Evolutionary conservation across 1,140 invertebrate genomes (phyloP).

Genomic region (Drosophila pallidifrons): DNA sequence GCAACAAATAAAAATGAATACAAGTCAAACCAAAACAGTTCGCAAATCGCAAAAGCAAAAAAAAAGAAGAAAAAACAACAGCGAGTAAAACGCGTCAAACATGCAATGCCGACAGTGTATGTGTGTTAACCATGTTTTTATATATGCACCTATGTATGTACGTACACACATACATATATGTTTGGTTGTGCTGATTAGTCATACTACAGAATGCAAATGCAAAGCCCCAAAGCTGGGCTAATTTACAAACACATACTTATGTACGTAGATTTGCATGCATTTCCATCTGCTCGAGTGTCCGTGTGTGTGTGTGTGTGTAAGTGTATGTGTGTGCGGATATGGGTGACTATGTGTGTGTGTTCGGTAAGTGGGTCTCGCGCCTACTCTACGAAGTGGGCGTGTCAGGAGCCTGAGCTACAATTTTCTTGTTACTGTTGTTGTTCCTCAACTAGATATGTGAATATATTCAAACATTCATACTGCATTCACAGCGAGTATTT

Average conservation of each 20-base stretch:
- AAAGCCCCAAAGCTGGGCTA: slow-evolving; percentile 67
- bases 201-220: slow-evolving; percentile 71
- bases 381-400: slow-evolving; percentile 28
- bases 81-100: slow-evolving; percentile 47
- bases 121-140: slow-evolving; percentile 17
- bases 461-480: background rate
- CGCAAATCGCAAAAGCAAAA: slow-evolving; percentile 29
- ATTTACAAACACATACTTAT: slow-evolving; percentile 55
- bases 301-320: slow-evolving; percentile 48
- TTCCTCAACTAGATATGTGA: slow-evolving; percentile 9
- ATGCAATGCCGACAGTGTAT: slow-evolving; percentile 43
- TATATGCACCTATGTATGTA: slow-evolving; percentile 17
- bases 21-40: slow-evolving; percentile 31
- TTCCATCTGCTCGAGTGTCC: background rate
- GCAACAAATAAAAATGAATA: slow-evolving; percentile 21
- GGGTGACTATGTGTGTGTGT: slow-evolving; percentile 21
- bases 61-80: slow-evolving; percentile 18
- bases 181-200: slow-evolving; percentile 66
- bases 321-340: slow-evolving; percentile 22
- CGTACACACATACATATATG: slow-evolving; percentile 9
- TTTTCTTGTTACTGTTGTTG: slow-evolving; percentile 6
- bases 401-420: slow-evolving; percentile 32
- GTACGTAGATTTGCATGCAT: slow-evolving; percentile 27
- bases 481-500: slow-evolving; percentile 17
- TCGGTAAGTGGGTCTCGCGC: slow-evolving; percentile 59